Base-by-base conservation (phyloP, 1,140 invertebrate species). In the Diuraphis noxia region DNA sequence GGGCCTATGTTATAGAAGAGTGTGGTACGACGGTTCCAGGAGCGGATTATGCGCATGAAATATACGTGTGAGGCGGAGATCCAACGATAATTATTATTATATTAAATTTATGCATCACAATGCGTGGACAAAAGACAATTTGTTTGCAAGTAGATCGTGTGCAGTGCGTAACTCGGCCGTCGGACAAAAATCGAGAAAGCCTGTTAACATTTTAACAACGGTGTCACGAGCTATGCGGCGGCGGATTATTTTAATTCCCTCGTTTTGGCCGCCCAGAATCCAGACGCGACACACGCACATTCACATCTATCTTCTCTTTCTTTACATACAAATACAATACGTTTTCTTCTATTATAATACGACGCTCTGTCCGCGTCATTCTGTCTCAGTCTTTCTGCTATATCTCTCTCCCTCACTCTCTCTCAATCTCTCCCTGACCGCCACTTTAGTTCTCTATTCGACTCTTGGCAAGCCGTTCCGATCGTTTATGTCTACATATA, bases 231-330 rank as follows among this genome's bases (percentile, higher is more conserved):
- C 46, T 87, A 38, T 38, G 49, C 85, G 52, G 86, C 56, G 40
- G 49, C 85, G 38, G 86, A 88, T 88, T 88, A 88, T 88, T 88
- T 88, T 56, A 88, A 88, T 88, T 36, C 52, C 25, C 86, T 56
- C 52, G 86, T 88, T 63, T 88, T 56, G 36, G 52, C 84, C 21
- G 84, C 84, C 30, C 41, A 34, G 84, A 85, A 43, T 43, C 30
- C 41, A 34, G 84, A 85, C 19, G 21, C 34, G 34, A 46, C 84
- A 30, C 43, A 34, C 43, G 43, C 30, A 30, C 40, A 9, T 72
- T 72, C 56, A n/a, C 38, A n/a, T 41, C 38, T 41, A 40, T 40
- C 40, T 40, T 34, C n/a, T 85, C 43, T 49, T 43, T 84, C 43
- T 85, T 46, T 36, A 21, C 19, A 85, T 34, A 85, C 43, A 87